Percentiles rank a stretch among this genome's conserved stretches.
Conservation (phyloP, 2,888 invertebrate genomes). For the Cataglyphis albicans region DNA sequence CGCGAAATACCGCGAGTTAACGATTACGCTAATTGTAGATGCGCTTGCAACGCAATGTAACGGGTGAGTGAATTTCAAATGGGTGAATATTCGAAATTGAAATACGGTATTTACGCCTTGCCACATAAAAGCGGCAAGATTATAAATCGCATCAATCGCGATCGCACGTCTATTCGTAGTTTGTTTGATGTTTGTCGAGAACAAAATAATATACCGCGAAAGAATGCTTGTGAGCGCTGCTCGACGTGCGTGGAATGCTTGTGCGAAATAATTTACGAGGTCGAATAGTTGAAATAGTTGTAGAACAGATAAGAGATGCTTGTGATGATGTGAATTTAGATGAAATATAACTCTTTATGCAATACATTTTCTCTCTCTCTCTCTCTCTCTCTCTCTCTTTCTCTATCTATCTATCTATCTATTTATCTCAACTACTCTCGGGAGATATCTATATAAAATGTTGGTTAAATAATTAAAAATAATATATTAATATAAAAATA, state of each 20-base stretch:
- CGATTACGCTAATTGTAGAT: conserved; percentile 37
- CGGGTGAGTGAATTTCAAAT: neutral
- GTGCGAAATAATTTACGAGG: conserved; percentile 27
- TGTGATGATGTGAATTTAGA: neutral
- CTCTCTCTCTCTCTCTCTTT: neutral
- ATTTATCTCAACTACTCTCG: too few relatives aligned
- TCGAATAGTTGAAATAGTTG: conserved; percentile 37
- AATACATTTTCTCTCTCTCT: neutral
- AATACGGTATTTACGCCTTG: conserved; percentile 3
- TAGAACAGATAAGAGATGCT: conserved; percentile 27
- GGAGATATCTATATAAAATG: neutral
- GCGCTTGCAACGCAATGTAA: neutral
- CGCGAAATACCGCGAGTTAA: conserved; percentile 46
- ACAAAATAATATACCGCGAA: neutral
- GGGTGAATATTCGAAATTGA: conserved; percentile 4
- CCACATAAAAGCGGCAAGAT: neutral
- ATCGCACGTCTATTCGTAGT: conserved; percentile 4
- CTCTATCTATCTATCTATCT: too few relatives aligned
- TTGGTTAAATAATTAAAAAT: neutral
- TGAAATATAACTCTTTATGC: neutral
- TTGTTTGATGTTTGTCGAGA: conserved; percentile 25
- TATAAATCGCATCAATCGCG: conserved; percentile 38
- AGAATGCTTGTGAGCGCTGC: conserved; percentile 12
- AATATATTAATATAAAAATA: neutral
- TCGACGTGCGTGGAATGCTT: conserved; percentile 29